Conservation (phyloP, 2,113 vertebrate species). For the Bubo scandiacus region DNA sequence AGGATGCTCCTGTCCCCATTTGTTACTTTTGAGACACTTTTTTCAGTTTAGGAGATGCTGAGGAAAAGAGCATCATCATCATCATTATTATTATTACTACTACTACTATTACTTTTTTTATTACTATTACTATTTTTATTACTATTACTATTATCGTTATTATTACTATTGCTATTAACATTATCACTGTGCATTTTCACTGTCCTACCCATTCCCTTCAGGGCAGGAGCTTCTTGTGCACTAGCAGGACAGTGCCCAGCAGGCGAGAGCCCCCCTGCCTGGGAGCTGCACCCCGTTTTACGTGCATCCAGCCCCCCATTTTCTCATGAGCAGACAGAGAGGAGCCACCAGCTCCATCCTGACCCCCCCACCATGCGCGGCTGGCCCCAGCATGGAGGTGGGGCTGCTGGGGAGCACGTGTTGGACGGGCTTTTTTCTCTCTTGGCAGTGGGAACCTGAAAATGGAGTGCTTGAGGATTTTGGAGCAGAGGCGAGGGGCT, state of each 20-base stretch:
- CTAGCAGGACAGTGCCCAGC: background rate
- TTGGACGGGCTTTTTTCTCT: background rate
- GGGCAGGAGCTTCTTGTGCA: background rate
- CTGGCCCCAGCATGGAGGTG: fast-evolving
- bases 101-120: no score
- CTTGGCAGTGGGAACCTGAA: constrained; percentile 75
- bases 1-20: background rate
- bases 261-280: fast-evolving
- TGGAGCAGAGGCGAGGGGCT: constrained; percentile 76
- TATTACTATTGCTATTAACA: no score
- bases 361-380: fast-evolving
- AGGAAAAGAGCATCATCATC: background rate
- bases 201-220: background rate
- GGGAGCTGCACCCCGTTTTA: background rate
- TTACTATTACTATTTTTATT: background rate
- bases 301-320: fast-evolving
- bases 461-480: constrained; percentile 65
- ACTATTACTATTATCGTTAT: background rate
- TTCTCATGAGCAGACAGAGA: background rate
- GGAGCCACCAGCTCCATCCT: background rate
- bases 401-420: fast-evolving
- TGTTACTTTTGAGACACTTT: background rate
- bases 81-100: background rate
- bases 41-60: background rate
- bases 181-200: background rate